phyloP scores from a whole-genome alignment of 2,888 invertebrate species.

The Dicranocentrus wangi region DNA sequence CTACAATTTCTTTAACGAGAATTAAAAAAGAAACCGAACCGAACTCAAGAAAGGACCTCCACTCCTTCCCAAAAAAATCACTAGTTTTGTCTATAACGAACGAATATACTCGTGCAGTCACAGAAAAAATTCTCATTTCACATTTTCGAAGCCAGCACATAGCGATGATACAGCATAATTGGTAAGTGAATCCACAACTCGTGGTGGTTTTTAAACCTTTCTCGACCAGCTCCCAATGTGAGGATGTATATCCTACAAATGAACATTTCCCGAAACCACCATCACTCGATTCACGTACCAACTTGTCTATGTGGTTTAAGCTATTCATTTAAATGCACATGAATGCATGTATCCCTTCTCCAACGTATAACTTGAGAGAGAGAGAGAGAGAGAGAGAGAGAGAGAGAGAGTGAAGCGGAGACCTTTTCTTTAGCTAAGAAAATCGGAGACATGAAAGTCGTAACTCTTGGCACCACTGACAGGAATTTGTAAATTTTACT shows the following conservation, averaged over 20 bases:
- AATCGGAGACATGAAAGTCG: conserved; percentile 65
- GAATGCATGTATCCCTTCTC: no score
- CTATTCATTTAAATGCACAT: conserved; percentile 42
- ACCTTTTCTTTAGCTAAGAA: conserved; percentile 21
- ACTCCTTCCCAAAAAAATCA: no score
- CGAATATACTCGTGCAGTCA: no score
- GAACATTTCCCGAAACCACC: neutral
- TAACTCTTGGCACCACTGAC: conserved; percentile 69
- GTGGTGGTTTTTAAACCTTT: conserved; percentile 25
- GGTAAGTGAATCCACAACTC: conserved; percentile 50
- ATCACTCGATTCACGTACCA: neutral
- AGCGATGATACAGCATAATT: conserved; percentile 57
- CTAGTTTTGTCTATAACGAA: no score
- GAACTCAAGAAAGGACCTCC: no score
- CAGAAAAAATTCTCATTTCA: no score
- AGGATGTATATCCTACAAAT: conserved; percentile 2
- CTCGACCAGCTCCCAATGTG: neutral
- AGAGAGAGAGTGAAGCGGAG: neutral
- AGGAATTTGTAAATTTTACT: conserved; percentile 73
- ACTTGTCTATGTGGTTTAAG: neutral
- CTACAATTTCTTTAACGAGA: neutral
- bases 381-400: neutral
- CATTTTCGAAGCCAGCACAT: no score
- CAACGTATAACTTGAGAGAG: neutral
- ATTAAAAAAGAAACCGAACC: neutral